Conservation (phyloP, 2,113 vertebrate species). For the Misgurnus mizolepis region DNA sequence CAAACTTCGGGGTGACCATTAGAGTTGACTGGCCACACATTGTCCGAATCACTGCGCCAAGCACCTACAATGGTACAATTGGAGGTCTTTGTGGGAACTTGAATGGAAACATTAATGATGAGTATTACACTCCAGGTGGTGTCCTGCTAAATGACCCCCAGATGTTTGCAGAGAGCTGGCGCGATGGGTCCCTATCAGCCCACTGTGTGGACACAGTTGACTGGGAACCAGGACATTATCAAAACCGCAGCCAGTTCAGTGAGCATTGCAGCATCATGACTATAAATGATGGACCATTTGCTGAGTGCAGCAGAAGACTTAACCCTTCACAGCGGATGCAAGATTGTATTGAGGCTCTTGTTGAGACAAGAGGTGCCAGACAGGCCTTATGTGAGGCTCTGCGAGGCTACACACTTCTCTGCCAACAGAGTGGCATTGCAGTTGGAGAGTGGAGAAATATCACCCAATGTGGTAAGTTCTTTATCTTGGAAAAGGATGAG, state of each 20-base stretch:
- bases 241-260: conserved; percentile 20
- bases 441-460: conserved; percentile 64
- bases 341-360: conserved; percentile 46
- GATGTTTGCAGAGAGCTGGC: conserved; percentile 71
- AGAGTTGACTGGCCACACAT: conserved; percentile 64
- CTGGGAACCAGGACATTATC: neutral
- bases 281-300: conserved; percentile 54
- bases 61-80: conserved; percentile 58
- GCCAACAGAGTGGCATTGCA: conserved; percentile 57
- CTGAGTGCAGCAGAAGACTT: conserved; percentile 40
- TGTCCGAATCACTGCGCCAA: conserved; percentile 61
- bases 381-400: conserved; percentile 53
- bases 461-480: conserved; percentile 61
- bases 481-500: neutral
- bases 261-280: conserved; percentile 58
- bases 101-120: conserved; percentile 55
- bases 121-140: conserved; percentile 62
- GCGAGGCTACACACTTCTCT: conserved; percentile 59
- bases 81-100: conserved; percentile 69
- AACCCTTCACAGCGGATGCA: conserved; percentile 29
- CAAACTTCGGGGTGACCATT: conserved; percentile 64
- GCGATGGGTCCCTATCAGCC: conserved; percentile 57
- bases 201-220: conserved; percentile 39
- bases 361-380: conserved; percentile 12
- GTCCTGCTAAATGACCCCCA: conserved; percentile 51